phyloP scores from a whole-genome alignment of 30 jellyfish, hydroid and myxozoan species.

The Sanderia malayensis region DNA sequence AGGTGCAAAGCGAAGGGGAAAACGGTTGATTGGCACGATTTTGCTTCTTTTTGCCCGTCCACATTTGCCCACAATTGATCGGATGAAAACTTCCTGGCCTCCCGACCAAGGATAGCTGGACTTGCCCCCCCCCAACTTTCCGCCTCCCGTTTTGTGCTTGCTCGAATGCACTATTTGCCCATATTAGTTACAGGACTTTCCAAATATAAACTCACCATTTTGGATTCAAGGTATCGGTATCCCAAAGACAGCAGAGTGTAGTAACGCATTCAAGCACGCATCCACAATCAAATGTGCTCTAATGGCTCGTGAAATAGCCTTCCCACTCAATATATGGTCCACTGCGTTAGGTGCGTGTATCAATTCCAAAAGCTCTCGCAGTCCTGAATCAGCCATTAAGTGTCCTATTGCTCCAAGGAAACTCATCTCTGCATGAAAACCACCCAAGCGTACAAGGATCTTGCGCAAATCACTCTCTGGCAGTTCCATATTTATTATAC shows the following conservation, averaged over 20 bases:
- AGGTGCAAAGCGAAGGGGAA: slow-evolving; percentile 4
- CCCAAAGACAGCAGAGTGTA: slow-evolving; percentile 12
- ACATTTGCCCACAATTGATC: slow-evolving; percentile 1
- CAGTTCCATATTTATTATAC: slow-evolving; percentile 1
- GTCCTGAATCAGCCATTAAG: no score
- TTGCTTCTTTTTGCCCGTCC: slow-evolving; percentile 5
- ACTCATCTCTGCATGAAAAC: no score
- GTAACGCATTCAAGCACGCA: slow-evolving; percentile 15
- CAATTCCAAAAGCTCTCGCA: no score
- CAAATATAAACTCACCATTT: background rate
- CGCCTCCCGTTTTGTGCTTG: no score
- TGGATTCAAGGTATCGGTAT: background rate
- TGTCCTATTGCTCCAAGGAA: no score
- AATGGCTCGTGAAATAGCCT: slow-evolving; percentile 22
- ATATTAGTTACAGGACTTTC: no score
- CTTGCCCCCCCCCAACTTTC: no score
- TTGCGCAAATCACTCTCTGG: slow-evolving; percentile 3
- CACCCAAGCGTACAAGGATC: no score
- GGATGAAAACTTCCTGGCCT: slow-evolving; percentile 1
- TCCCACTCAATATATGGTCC: slow-evolving; percentile 7
- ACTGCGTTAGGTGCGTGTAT: slow-evolving; percentile 3
- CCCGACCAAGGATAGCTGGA: background rate
- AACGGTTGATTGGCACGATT: background rate
- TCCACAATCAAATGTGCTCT: slow-evolving; percentile 37
- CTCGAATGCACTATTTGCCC: no score